Evolutionary conservation across 2,113 vertebrate species (phyloP), one percentile per base, ranked within the genome.

Genomic region (Tupaia tana): DNA sequence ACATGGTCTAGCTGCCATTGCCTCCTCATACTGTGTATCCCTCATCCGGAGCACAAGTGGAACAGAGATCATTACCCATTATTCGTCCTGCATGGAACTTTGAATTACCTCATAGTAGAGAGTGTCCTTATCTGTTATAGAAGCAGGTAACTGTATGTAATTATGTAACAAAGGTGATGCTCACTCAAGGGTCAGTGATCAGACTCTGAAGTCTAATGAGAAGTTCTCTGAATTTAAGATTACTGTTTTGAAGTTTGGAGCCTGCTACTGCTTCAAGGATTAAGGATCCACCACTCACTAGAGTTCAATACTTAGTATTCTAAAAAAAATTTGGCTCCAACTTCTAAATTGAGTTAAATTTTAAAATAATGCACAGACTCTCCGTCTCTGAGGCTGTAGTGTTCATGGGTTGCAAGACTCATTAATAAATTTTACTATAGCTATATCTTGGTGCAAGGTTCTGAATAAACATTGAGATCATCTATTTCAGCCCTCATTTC

Each of bases 261-360:
- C 7, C 43, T 86, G 34, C 25, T 90, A 34, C 64, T 15, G 3
- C 58, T 78, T 90, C 61, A 67, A 92, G 66, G 70, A n/a, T 80
- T 88, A 94, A 95, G 58, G 64, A 87, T 73, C 80, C 22, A 89
- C 71, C n/a, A 43, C 18, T 94, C 59, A 75, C 24, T 84, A n/a
- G 61, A 91, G 89, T 92, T 94, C 63, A 95, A 8, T 92, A 86
- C 67, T 84, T 86, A 85, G 81, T 91, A 71, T 64, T 88, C 43
- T 29, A 31, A 86, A 89, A 95, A 63, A 70, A 56, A 90, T 82
- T 90, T 20, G 2, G 5, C 22, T 80, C 71, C 43, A 90, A 74
- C 59, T 95, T 71, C 13, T 10, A 89, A 86, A 75, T 86, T 86
- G 43, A 95, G 59, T 88, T 92, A 86, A 81, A 88, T 63, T 77